A percentile compares a stretch with the other conserved stretches of the same genome.
Conservation (phyloP, 2,888 invertebrate genomes). For the Lasius platythorax region DNA sequence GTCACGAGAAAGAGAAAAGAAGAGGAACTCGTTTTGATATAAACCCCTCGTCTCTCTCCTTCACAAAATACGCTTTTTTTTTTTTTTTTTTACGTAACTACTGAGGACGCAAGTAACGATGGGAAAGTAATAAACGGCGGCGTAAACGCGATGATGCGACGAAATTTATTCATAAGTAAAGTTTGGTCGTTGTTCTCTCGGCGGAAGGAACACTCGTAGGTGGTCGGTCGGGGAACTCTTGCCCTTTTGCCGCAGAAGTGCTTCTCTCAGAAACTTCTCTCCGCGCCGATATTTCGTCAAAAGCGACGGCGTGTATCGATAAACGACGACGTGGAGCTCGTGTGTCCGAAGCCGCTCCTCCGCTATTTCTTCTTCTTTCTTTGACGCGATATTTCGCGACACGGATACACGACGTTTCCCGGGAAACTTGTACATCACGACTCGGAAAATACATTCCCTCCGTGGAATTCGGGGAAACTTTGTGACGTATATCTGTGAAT, state of each 20-base stretch:
- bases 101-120: slow-evolving; percentile 52
- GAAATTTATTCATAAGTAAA: slow-evolving; percentile 80
- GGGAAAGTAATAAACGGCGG: slow-evolving; percentile 51
- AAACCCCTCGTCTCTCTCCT: not conserved
- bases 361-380: slow-evolving; percentile 33
- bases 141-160: slow-evolving; percentile 72
- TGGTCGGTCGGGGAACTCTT: slow-evolving; percentile 41
- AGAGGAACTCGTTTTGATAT: not conserved
- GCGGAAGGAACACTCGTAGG: slow-evolving; percentile 53
- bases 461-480: not conserved
- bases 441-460: slow-evolving; percentile 18
- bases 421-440: slow-evolving; percentile 38
- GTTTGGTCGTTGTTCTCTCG: slow-evolving; percentile 62
- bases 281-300: slow-evolving; percentile 55
- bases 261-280: slow-evolving; percentile 42
- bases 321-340: slow-evolving; percentile 39
- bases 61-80: not conserved
- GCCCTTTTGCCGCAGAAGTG: slow-evolving; percentile 23
- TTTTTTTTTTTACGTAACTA: not conserved
- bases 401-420: slow-evolving; percentile 33
- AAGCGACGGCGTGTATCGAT: slow-evolving; percentile 40
- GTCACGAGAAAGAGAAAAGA: not conserved
- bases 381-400: slow-evolving; percentile 30
- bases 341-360: not conserved
- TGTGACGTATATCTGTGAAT: not conserved